These are phyloP conservation scores for Apodemia zela DNA, from an alignment of 2,888 invertebrate species.

Conservation along the genomic window DNA sequence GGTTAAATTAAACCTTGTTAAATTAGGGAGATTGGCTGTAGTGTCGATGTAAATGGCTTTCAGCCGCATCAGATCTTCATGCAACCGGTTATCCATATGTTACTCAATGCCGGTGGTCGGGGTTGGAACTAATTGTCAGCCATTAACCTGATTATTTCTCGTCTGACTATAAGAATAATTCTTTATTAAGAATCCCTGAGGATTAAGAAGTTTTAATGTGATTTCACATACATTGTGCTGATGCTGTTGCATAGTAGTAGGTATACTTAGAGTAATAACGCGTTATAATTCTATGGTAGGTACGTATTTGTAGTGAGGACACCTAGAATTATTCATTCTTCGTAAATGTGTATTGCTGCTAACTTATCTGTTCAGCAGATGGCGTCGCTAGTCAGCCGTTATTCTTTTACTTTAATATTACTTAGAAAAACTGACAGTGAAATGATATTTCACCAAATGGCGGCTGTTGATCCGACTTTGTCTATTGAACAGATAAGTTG, in stretches of 20 bases:
- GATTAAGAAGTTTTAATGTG: slow-evolving; percentile 31
- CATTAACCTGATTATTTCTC: slow-evolving; percentile 55
- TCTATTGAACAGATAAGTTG: no score
- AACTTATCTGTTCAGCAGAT: no score
- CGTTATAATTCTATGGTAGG: no score
- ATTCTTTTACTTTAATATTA: no score
- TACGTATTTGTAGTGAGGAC: no score
- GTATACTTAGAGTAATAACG: no score
- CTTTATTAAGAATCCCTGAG: slow-evolving; percentile 19
- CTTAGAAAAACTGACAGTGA: no score
- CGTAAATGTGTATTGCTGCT: no score
- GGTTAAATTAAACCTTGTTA: background rate
- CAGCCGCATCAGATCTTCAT: background rate
- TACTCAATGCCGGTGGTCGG: slow-evolving; percentile 9
- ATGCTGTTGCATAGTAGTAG: background rate
- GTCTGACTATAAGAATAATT: slow-evolving; percentile 17
- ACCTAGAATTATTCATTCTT: no score
- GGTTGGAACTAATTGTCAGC: slow-evolving; percentile 54
- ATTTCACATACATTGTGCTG: background rate
- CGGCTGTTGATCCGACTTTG: no score
- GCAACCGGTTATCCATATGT: slow-evolving; percentile 46
- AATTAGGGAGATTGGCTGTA: background rate
- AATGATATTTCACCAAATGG: no score
- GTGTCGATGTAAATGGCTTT: background rate
- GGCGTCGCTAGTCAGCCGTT: no score